Evolutionary conservation across 2,888 invertebrate species (phyloP), one percentile per base, ranked within the genome.

Genomic region (Drosophila neotestacea): DNA sequence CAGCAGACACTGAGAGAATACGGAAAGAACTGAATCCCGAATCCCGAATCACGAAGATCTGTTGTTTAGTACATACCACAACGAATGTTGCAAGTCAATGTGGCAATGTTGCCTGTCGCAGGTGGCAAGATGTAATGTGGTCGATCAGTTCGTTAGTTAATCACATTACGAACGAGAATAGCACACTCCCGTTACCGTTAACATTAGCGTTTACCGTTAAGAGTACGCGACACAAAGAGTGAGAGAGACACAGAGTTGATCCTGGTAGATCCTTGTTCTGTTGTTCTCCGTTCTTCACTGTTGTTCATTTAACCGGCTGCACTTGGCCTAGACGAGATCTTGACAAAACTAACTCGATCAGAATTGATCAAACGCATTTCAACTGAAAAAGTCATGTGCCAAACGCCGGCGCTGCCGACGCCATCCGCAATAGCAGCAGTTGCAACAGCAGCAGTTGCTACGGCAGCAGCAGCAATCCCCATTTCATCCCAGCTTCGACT

Each of bases 321-420:
- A 89, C 90, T 90, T 88, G 81, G 85, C 90, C 86, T 88, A 89
- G 79, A 91, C 90, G 89, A 90, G 91, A 90, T 91, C 91, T 90
- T 83, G 85, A 86, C 89, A 82, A 89, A 91, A 91, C 91, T 91
- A 87, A 91, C 90, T 88, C 88, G 90, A 91, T 90, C 90, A 80
- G 78, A 86, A 89, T 85, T 88, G 83, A 91, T 91, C 90, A 89
- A 85, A 84, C 85, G 81, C 85, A 87, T 86, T 88, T 90, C 84
- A 83, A 89, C 81, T 90, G 81, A 72, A 56, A 69, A 80, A 80
- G 72, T 64, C 84, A 78, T 78, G 81, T 83, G 84, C 69, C 68
- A 71, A 60, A 55, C 66, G 64, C 44, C 58, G 67, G 48, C 81
- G 65, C 64, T 67, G 68, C 22, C 76, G 63, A 56, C 58, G 55